Conservation (phyloP, 1,140 invertebrate genomes). For the Kradibia gibbosae region DNA sequence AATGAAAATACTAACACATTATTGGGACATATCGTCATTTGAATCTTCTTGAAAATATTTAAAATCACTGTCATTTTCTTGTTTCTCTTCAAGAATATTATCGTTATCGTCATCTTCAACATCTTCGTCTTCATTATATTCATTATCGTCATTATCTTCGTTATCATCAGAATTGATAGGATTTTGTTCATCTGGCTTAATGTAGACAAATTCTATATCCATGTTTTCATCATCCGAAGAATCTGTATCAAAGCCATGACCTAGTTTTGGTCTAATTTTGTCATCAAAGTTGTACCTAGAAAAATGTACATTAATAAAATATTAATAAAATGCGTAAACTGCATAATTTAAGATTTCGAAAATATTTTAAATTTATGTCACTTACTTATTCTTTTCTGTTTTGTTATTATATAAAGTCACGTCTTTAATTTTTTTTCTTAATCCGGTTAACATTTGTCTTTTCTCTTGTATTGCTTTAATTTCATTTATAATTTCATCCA, state of each 20-base stretch:
- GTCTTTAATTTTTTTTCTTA: conserved; percentile 27
- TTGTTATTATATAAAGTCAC: neutral
- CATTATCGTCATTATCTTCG: no score
- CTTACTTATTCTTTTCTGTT: conserved; percentile 39
- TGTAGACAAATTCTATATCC: neutral
- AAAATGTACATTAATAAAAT: neutral
- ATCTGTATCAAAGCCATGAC: conserved; percentile 59
- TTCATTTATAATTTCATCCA: conserved; percentile 53
- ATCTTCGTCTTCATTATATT: no score
- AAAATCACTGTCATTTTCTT: conserved; percentile 17
- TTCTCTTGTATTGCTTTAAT: conserved; percentile 47
- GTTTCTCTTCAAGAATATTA: conserved; percentile 12
- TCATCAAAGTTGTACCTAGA: conserved; percentile 31
- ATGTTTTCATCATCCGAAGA: conserved; percentile 52
- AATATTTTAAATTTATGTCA: neutral
- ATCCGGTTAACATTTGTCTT: conserved; percentile 6
- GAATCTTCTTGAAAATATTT: conserved; percentile 22
- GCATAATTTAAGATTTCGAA: neutral
- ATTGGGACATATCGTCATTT: neutral
- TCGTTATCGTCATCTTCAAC: conserved; percentile 31
- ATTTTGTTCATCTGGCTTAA: conserved; percentile 1
- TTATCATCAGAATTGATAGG: conserved; percentile 17
- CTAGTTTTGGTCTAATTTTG: conserved; percentile 52
- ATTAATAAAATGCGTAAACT: neutral
- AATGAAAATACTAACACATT: conserved; percentile 21